These are phyloP conservation scores for Chymomyza amoena DNA, from an alignment of 2,888 invertebrate genomes.

Conservation along the genomic window DNA sequence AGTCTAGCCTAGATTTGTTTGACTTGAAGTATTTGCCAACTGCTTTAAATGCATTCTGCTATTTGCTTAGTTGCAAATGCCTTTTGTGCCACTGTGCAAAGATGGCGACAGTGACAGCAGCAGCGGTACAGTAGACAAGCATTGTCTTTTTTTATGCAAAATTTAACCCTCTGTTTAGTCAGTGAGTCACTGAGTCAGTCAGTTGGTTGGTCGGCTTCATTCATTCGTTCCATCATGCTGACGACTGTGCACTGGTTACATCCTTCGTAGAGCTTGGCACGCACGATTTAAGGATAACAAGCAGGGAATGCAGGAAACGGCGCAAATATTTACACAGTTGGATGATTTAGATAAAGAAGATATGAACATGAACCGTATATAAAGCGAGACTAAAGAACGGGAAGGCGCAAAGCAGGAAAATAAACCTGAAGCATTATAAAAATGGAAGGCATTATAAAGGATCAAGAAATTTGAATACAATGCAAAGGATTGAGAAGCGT, in stretches of 20 bases:
- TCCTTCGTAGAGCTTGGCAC: not conserved
- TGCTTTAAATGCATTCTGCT: not conserved
- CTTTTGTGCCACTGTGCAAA: slow-evolving; percentile 46
- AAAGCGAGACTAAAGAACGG: slow-evolving; percentile 9
- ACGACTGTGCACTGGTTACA: not conserved
- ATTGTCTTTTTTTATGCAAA: slow-evolving; percentile 62
- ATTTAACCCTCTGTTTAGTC: slow-evolving; percentile 68
- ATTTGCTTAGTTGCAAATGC: not conserved
- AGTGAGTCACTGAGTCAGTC: slow-evolving; percentile 27
- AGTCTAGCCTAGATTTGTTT: not conserved
- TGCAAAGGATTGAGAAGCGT: slow-evolving; percentile 55
- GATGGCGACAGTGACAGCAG: slow-evolving; percentile 27
- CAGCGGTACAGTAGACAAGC: slow-evolving; percentile 1
- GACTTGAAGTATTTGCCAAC: not conserved
- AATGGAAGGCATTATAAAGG: slow-evolving; percentile 64
- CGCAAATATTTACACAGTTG: slow-evolving; percentile 73
- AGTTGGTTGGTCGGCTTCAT: slow-evolving; percentile 23
- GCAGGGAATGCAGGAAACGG: slow-evolving; percentile 72
- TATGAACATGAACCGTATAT: slow-evolving; percentile 72
- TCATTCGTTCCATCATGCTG: not conserved
- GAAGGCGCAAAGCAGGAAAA: slow-evolving; percentile 36
- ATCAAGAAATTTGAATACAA: slow-evolving; percentile 69
- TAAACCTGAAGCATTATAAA: slow-evolving; percentile 58
- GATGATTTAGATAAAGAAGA: slow-evolving; percentile 74
- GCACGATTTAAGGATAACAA: slow-evolving; percentile 65